Conservation (phyloP, 2,797 vertebrate genomes). For the Bovichtus diacanthus region DNA sequence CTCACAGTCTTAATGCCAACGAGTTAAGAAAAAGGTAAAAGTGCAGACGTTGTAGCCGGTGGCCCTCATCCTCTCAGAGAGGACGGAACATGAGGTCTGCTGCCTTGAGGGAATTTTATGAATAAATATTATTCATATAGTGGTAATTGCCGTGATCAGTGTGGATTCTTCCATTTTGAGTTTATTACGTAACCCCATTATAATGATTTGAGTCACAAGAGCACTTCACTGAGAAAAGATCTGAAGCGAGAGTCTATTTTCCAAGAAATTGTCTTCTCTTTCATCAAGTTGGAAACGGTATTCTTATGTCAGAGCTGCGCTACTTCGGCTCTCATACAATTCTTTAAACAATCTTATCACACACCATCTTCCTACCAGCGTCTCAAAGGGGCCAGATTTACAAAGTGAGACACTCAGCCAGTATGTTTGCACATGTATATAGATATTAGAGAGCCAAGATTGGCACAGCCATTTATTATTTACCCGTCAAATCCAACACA, state of each 20-base stretch:
- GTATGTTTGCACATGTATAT: conserved; percentile 23
- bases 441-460: conserved; percentile 11
- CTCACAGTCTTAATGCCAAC: background rate
- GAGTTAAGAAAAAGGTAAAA: background rate
- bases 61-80: background rate
- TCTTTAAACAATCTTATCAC: conserved; percentile 37
- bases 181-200: conserved; percentile 27
- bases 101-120: conserved; percentile 24
- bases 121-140: conserved; percentile 38
- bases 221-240: conserved; percentile 22
- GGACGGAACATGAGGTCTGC: conserved; percentile 6
- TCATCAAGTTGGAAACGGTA: background rate
- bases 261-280: conserved; percentile 8
- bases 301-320: background rate
- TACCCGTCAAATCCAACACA: background rate
- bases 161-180: conserved; percentile 18
- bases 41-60: background rate
- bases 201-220: conserved; percentile 35
- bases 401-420: background rate
- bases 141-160: background rate
- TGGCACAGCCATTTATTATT: conserved; percentile 13
- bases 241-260: conserved; percentile 18
- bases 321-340: background rate
- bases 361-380: background rate
- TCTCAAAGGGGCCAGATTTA: conserved; percentile 2